Percentiles rank a stretch among this genome's conserved stretches.
These are phyloP conservation scores for Apotomis turbidana DNA, from an alignment of 2,888 invertebrate genomes.

Conservation along the genomic window DNA sequence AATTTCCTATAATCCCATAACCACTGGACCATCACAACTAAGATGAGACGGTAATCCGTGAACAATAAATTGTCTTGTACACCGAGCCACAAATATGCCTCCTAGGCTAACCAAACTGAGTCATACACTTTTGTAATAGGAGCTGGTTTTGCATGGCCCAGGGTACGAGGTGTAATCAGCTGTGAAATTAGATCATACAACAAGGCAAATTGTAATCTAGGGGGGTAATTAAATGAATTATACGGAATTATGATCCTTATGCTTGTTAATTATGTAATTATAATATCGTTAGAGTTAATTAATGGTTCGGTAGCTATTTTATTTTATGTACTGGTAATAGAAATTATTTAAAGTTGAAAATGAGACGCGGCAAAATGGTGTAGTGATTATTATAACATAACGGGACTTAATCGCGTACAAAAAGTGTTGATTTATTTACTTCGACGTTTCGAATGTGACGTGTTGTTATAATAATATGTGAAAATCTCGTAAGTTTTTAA, in stretches of 20 bases:
- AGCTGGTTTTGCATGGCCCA: background rate
- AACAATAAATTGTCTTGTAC: slow-evolving; percentile 9
- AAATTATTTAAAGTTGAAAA: no score
- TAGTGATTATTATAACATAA: no score
- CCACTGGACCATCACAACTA: slow-evolving; percentile 3
- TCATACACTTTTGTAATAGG: background rate
- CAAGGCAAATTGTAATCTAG: background rate
- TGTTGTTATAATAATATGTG: no score
- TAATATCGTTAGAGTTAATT: slow-evolving; percentile 8
- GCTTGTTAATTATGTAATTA: slow-evolving; percentile 12
- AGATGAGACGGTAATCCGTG: slow-evolving; percentile 22
- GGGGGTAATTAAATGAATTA: slow-evolving; percentile 17
- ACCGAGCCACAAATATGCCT: background rate
- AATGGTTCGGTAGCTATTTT: background rate
- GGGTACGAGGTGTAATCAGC: slow-evolving; percentile 16
- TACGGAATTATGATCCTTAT: slow-evolving; percentile 23
- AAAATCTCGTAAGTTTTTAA: no score
- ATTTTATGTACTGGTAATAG: background rate
- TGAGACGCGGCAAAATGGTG: no score
- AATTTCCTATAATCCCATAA: slow-evolving; percentile 20
- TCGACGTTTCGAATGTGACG: no score
- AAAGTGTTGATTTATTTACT: no score
- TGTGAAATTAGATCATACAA: slow-evolving; percentile 29
- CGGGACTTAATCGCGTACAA: no score
- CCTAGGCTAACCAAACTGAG: background rate